Conservation (phyloP, 1,140 invertebrate species). For the Ectropis grisescens region DNA sequence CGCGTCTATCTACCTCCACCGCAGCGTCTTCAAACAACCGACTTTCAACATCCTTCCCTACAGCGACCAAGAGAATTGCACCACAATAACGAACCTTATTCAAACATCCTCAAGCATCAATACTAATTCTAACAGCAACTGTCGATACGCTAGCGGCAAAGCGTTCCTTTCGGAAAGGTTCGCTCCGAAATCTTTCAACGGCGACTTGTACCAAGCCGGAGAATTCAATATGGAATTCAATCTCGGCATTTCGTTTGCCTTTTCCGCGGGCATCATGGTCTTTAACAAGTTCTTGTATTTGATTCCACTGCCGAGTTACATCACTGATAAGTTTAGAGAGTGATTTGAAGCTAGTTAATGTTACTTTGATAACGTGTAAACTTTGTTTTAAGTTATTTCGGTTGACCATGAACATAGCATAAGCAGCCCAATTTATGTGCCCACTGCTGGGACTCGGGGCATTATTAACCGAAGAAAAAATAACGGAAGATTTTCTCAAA, state of each 20-base stretch:
- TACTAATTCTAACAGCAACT: slow-evolving; percentile 71
- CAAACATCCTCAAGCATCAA: slow-evolving; percentile 60
- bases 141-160: slow-evolving; percentile 80
- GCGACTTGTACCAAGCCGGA: slow-evolving; percentile 73
- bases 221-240: slow-evolving; percentile 81
- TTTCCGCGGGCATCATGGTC: slow-evolving; percentile 83
- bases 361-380: too few species aligned
- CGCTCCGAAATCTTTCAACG: slow-evolving; percentile 69
- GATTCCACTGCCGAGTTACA: slow-evolving; percentile 86
- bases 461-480: too few species aligned
- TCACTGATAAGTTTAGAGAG: slow-evolving; percentile 90
- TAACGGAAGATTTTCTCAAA: too few species aligned
- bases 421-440: too few species aligned
- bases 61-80: slow-evolving; percentile 68
- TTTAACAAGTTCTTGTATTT: slow-evolving; percentile 89
- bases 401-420: too few species aligned
- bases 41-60: slow-evolving; percentile 65
- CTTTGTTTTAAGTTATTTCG: too few species aligned
- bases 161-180: slow-evolving; percentile 82
- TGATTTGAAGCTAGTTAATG: slow-evolving; percentile 10
- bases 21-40: slow-evolving; percentile 75
- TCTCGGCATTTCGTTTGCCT: slow-evolving; percentile 86
- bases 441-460: too few species aligned
- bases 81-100: slow-evolving; percentile 60
- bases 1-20: slow-evolving; percentile 78